phyloP scores from a whole-genome alignment of 2,888 invertebrate species.

The Lysandra coridon region DNA sequence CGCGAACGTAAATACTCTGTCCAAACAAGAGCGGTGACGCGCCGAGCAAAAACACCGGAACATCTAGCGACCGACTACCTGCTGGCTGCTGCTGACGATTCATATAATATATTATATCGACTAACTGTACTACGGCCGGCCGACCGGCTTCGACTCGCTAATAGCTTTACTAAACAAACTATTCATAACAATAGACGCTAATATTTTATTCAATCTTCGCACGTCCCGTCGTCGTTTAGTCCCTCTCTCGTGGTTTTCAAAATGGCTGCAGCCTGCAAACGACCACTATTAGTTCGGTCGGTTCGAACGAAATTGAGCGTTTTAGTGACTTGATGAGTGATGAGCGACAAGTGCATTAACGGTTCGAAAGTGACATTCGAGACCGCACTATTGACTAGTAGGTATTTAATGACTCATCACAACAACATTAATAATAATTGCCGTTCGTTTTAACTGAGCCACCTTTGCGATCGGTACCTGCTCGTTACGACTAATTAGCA shows the following conservation, averaged over 20 bases:
- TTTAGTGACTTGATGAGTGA: not conserved
- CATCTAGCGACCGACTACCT: not conserved
- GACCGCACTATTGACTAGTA: not conserved
- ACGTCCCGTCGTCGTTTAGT: not conserved
- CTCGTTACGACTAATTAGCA: not conserved
- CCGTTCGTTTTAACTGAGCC: not conserved
- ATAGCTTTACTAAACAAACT: not conserved
- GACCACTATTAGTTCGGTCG: not conserved
- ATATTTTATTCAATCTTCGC: constrained; percentile 2
- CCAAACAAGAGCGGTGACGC: not conserved
- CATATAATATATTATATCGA: not conserved
- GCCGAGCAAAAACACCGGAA: constrained; percentile 12
- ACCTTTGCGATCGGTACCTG: not conserved
- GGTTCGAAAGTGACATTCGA: constrained; percentile 11
- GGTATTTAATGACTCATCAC: constrained; percentile 1
- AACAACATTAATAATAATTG: not conserved
- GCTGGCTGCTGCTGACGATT: not conserved
- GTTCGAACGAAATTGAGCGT: not conserved
- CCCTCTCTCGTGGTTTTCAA: not conserved
- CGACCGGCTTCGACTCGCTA: not conserved
- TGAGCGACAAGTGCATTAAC: not conserved
- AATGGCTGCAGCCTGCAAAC: not conserved
- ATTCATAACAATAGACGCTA: not conserved
- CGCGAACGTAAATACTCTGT: constrained; percentile 1
- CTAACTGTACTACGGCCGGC: not conserved